These are phyloP conservation scores for Alcedo quadribrachys DNA, from an alignment of 2,797 vertebrate genomes.

Conservation along the genomic window DNA sequence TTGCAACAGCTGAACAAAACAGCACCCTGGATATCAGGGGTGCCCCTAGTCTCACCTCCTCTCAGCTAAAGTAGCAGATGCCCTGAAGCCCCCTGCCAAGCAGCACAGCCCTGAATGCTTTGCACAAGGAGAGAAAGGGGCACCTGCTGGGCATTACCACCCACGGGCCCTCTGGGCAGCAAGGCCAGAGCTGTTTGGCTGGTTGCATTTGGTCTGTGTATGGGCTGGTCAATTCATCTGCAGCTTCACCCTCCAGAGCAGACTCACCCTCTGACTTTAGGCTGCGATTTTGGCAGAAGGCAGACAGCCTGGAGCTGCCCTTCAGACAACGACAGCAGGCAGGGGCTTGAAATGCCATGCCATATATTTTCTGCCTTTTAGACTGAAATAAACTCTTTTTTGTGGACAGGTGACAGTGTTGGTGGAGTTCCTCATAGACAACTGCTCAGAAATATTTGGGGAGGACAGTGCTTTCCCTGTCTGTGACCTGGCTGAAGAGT, in stretches of 20 bases:
- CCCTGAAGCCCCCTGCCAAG: background rate
- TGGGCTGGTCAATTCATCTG: background rate
- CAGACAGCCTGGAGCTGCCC: background rate
- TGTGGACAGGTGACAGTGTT: slow-evolving; percentile 80
- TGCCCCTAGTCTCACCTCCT: background rate
- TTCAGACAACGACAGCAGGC: background rate
- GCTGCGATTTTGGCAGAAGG: background rate
- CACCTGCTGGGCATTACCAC: fast-evolving
- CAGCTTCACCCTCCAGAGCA: background rate
- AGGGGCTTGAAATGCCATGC: background rate
- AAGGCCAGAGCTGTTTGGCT: background rate
- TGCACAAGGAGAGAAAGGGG: background rate
- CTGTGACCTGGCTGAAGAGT: slow-evolving; percentile 72
- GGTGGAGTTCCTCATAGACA: background rate
- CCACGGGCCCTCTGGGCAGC: fast-evolving
- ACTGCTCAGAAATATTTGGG: slow-evolving; percentile 82
- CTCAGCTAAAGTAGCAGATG: background rate
- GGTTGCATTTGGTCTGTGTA: fast-evolving
- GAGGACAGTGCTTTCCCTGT: slow-evolving; percentile 78
- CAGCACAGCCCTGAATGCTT: background rate
- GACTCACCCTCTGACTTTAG: background rate
- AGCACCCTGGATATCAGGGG: background rate
- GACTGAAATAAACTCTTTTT: background rate
- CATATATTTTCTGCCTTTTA: background rate
- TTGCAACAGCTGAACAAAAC: background rate